Conservation (phyloP, 2,888 invertebrate genomes). For the Lampropteryx suffumata region DNA sequence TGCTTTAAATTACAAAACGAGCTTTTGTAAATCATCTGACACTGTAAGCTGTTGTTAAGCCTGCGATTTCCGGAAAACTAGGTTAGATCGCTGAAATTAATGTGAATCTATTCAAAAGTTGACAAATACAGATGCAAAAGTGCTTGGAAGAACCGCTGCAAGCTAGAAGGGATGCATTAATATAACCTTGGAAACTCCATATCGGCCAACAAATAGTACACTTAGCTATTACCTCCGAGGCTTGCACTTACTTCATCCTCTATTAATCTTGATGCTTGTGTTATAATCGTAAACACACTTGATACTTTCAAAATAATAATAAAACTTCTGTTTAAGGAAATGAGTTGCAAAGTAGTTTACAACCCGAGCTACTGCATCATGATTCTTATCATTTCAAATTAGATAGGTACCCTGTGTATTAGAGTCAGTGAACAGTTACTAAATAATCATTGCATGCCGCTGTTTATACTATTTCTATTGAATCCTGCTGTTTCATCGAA, state of each 20-base stretch:
- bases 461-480: constrained; percentile 35
- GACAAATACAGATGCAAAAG: constrained; percentile 43
- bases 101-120: constrained; percentile 31
- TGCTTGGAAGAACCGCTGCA: constrained; percentile 31
- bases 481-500: constrained; percentile 21
- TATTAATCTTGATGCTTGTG: constrained; percentile 26
- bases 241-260: constrained; percentile 19
- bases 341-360: constrained; percentile 6
- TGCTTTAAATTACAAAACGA: constrained; percentile 7
- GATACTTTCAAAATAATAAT: background rate
- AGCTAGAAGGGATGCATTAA: constrained; percentile 29
- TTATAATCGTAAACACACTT: constrained; percentile 1
- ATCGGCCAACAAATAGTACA: constrained; percentile 40
- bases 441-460: constrained; percentile 37
- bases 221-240: constrained; percentile 32
- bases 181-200: constrained; percentile 30
- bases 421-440: constrained; percentile 36
- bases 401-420: constrained; percentile 9
- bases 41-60: constrained; percentile 11
- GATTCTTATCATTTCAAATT: constrained; percentile 22
- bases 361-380: constrained; percentile 2
- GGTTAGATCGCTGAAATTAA: constrained; percentile 19
- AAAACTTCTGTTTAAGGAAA: background rate
- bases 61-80: constrained; percentile 14
- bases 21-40: constrained; percentile 11